Evolutionary conservation across 2,888 invertebrate species (phyloP).

Genomic region (Nesidiocoris tenuis): DNA sequence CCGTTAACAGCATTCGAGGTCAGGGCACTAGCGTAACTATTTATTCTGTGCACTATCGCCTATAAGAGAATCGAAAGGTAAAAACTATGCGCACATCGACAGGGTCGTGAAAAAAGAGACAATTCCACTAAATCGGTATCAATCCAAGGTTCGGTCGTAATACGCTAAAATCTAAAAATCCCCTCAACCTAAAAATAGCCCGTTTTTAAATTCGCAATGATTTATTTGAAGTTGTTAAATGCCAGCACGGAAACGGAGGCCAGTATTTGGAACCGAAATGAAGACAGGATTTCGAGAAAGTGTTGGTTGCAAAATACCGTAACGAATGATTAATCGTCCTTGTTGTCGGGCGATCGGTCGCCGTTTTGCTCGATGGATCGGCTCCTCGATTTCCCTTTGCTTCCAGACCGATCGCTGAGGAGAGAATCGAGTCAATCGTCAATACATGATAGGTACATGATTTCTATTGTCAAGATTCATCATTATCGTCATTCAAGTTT

Average conservation of each 20-base stretch:
- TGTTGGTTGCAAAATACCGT: not conserved
- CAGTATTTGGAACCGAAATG: not conserved
- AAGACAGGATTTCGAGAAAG: not conserved
- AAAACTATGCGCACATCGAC: not conserved
- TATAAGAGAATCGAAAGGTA: not conserved
- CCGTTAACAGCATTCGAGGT: not conserved
- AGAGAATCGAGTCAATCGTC: too few relatives aligned
- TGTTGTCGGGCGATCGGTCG: slow-evolving; percentile 54
- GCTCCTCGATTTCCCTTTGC: slow-evolving; percentile 64
- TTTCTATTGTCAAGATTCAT: too few relatives aligned
- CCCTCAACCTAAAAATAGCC: not conserved
- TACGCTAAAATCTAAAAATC: not conserved
- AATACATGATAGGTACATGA: too few relatives aligned
- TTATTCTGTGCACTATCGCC: not conserved
- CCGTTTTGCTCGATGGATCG: slow-evolving; percentile 59
- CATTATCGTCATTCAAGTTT: too few relatives aligned
- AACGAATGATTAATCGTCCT: slow-evolving; percentile 47
- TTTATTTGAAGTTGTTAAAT: not conserved
- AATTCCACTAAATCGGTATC: not conserved
- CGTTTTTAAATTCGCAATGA: not conserved
- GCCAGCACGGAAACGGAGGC: not conserved
- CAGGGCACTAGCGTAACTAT: not conserved
- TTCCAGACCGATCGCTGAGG: slow-evolving; percentile 66
- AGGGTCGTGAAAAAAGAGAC: not conserved
- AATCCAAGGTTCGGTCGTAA: not conserved